Base-by-base conservation (phyloP, 1,140 invertebrate genomes). In the Aphelinus atriplicis region DNA sequence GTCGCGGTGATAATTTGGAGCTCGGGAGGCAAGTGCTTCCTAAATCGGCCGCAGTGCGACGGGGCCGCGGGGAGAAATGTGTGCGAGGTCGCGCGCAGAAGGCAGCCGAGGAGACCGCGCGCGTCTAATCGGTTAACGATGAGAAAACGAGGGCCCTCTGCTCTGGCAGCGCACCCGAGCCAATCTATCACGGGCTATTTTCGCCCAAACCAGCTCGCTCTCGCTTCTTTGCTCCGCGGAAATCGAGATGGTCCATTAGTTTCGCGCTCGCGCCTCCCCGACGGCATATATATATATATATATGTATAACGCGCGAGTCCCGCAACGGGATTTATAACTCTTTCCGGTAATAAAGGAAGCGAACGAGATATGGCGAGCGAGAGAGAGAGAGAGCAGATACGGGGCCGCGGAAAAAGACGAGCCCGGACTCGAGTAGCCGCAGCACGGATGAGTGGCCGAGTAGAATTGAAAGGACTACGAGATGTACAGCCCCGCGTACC, bases 61-160 rank as follows among this genome's bases (percentile, higher is more conserved):
- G 26, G 26, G 26, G 46, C 46, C 46, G 53, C 3, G 43, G 9
- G 10, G 47, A 2, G 6, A 43, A 42, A 10, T 57, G 10, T 3
- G 10, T 4, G 56, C 56, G 9, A 57, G 56, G 10, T 57, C 3
- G 56, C 42, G 42, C 26, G 26, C 45, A 60, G 6, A 6, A 43
- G 26, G 26, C 26, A 26, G 26, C 26, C 26, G 26, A 26, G 26
- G 26, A 55, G 50, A 4, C 26, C 1, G 1, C 7, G 47, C 50
- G 57, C 68, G 68, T 53, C 68, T 70, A 70, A 81, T 81, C 80
- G 79, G 74, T 83, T 83, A 83, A 83, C 80, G 81, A 83, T 82
- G 81, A 80, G 81, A 81, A 82, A 81, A 83, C 79, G 80, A 80
- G 81, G 71, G 26, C 72, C 67, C 58, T n/a, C 71, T 63, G 71